These are phyloP conservation scores for Callocephalon fimbriatum DNA, from an alignment of 2,113 vertebrate species.

Conservation along the genomic window DNA sequence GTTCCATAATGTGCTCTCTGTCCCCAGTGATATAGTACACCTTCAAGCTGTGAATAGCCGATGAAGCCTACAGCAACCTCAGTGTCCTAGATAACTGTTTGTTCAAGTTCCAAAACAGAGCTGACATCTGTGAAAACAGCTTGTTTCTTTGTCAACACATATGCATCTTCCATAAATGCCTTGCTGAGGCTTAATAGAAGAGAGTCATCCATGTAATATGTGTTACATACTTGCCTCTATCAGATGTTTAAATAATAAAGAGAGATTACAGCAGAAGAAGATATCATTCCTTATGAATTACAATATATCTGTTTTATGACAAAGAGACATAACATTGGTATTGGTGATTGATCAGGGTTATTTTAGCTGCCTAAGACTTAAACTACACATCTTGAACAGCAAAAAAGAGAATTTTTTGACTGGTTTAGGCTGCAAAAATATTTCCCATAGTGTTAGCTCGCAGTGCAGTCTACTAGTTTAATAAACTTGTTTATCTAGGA, in stretches of 20 bases:
- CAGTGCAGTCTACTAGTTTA: background rate
- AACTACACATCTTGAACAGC: background rate
- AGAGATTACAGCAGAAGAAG: background rate
- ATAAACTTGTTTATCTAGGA: background rate
- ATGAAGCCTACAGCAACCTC: background rate
- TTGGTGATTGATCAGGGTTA: background rate
- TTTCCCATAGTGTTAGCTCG: background rate
- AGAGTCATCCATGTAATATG: background rate
- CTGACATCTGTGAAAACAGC: conserved; percentile 44
- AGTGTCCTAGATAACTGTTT: background rate
- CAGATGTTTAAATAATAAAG: background rate
- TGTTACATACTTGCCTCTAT: background rate
- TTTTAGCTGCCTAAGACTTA: background rate
- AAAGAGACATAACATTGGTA: background rate
- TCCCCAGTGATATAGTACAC: background rate
- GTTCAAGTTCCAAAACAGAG: background rate
- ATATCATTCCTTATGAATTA: background rate
- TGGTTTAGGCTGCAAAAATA: background rate
- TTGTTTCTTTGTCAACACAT: background rate
- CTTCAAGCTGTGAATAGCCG: background rate
- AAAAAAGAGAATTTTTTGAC: background rate
- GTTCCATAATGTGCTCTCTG: background rate
- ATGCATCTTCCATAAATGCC: background rate
- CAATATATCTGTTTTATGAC: background rate
- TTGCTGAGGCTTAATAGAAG: background rate